Percentiles rank a stretch among this genome's conserved stretches.
phyloP scores from a whole-genome alignment of 2,113 vertebrate genomes.

The Peucedramus taeniatus region DNA sequence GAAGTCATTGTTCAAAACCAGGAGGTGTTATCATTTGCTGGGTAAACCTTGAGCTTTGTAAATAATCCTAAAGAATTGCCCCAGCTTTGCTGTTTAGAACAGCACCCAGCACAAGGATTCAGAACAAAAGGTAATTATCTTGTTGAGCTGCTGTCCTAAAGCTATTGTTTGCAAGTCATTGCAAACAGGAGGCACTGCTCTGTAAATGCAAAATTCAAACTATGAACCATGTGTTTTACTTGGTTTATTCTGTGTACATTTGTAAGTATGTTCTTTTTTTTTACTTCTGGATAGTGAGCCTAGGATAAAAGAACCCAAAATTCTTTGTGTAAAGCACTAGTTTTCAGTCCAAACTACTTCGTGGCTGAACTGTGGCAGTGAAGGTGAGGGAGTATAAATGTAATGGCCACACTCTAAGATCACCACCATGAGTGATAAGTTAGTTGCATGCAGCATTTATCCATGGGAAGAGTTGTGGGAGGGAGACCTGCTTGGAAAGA shows the following conservation, averaged over 20 bases:
- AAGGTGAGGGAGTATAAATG: not conserved
- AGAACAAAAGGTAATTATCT: not conserved
- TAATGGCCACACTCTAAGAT: not conserved
- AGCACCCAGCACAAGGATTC: not conserved
- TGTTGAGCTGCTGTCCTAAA: not conserved
- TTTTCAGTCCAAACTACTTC: not conserved
- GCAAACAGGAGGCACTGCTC: not conserved
- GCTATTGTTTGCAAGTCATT: not conserved
- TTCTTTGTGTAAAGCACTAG: not conserved
- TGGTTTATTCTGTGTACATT: not conserved
- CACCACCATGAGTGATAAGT: rapidly evolving
- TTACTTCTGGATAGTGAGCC: not conserved
- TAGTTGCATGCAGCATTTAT: not conserved
- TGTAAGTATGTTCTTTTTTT: not conserved
- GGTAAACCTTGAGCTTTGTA: not conserved
- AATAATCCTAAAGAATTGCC: not conserved
- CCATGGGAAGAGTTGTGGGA: rapidly evolving
- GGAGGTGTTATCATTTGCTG: not conserved
- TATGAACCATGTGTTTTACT: not conserved
- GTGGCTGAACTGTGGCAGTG: not conserved
- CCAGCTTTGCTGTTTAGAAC: not conserved
- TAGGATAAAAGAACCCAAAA: not conserved
- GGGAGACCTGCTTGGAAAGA: not conserved
- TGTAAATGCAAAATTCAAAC: not conserved
- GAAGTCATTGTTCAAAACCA: not conserved